Percentiles rank a stretch among this genome's conserved stretches.
These are phyloP conservation scores for Nerophis ophidion DNA, from an alignment of 2,113 vertebrate species.

Conservation along the genomic window DNA sequence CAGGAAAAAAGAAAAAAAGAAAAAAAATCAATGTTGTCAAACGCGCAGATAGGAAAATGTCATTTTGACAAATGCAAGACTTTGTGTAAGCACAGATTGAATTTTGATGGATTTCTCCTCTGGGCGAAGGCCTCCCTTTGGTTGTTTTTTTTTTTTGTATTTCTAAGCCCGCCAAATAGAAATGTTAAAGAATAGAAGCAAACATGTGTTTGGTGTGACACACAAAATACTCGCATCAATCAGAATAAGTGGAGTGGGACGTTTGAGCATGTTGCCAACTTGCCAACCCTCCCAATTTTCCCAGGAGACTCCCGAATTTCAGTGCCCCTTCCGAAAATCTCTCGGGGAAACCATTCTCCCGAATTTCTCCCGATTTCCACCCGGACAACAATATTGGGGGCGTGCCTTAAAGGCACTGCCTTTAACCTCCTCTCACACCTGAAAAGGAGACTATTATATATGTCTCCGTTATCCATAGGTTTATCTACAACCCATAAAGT, in stretches of 20 bases:
- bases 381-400: no score
- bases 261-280: conserved; percentile 46
- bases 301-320: no score
- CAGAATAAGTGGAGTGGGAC: conserved; percentile 43
- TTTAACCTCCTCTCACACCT: no score
- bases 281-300: no score
- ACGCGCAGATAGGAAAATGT: conserved; percentile 71
- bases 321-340: no score
- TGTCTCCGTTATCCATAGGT: no score
- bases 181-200: conserved; percentile 69
- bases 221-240: conserved; percentile 47
- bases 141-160: conserved; percentile 24
- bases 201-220: conserved; percentile 60
- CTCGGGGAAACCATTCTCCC: no score
- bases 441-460: no score
- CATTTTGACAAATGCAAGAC: conserved; percentile 75
- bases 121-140: conserved; percentile 60
- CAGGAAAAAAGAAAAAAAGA: conserved; percentile 12
- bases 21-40: conserved; percentile 69
- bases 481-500: no score
- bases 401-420: no score
- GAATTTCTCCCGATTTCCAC: no score
- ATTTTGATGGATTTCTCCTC: conserved; percentile 70
- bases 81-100: conserved; percentile 71
- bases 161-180: conserved; percentile 52